These are phyloP conservation scores for Ophthalmolycus amberensis DNA, from an alignment of 2,113 vertebrate species.

Conservation along the genomic window DNA sequence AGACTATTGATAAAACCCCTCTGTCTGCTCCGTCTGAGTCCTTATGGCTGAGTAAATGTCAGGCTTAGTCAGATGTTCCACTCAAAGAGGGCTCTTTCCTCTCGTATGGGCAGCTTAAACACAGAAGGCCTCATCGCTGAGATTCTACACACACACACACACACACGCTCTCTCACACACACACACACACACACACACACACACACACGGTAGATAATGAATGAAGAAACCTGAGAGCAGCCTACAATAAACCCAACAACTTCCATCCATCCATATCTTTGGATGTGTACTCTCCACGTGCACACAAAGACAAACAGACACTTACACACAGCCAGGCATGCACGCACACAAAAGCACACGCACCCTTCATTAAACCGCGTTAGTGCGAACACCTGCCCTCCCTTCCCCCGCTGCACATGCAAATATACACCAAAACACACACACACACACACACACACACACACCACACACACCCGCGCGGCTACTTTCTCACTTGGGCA, in stretches of 20 bases:
- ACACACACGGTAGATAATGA: constrained; percentile 33
- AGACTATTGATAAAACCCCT: constrained; percentile 77
- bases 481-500: constrained; percentile 40
- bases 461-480: constrained; percentile 26
- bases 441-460: constrained; percentile 39
- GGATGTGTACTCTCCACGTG: constrained; percentile 39
- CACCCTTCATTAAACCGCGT: constrained; percentile 71
- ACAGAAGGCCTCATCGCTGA: constrained; percentile 55
- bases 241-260: constrained; percentile 59
- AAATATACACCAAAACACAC: constrained; percentile 60
- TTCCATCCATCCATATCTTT: constrained; percentile 44
- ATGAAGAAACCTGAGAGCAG: constrained; percentile 60
- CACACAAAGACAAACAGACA: constrained; percentile 48
- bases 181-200: constrained; percentile 4
- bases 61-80: constrained; percentile 80
- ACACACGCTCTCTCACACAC: constrained; percentile 11
- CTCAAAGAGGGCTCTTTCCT: constrained; percentile 60
- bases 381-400: constrained; percentile 81
- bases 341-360: constrained; percentile 49
- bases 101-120: constrained; percentile 64
- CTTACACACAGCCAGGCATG: neutral
- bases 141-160: constrained; percentile 35
- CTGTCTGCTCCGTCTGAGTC: constrained; percentile 69
- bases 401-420: constrained; percentile 66
- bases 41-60: constrained; percentile 79